Evolutionary conservation across 1,140 invertebrate genomes (phyloP), one percentile per base, ranked within the genome.

Genomic region (Patella vulgata): DNA sequence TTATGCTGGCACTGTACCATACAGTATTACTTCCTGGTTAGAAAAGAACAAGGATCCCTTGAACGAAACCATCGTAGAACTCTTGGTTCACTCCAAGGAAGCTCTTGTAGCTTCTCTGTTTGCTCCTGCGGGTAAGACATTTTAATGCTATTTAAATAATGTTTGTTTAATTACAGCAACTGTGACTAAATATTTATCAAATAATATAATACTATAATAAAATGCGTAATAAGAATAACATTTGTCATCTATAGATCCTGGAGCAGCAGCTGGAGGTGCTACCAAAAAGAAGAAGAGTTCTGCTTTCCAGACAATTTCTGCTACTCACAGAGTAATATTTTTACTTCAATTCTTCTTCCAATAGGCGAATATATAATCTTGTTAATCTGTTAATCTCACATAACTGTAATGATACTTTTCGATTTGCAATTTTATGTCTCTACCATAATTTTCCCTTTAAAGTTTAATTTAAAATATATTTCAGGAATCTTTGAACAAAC

Each of bases 31-130:
- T 30, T 92, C 97, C 75, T 99, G 97, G 97, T 83, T 99, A 23
- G 98, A 98, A 93, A 99, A 99, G 88, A 99, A 99, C 84, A 99
- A 98, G 96, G 97, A 99, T 82, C 97, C 97, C 0, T 94, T 97
- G 78, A 95, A 98, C 82, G 95, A 97, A 78, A 93, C 95, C 1
- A 93, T 84, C 6, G 75, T 82, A 0, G 70, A 73, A 43, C 62
- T 84, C 23, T 67, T 84, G 21, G 27, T 48, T 17, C 68, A 77
- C 42, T 81, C 80, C 48, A 82, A 82, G 68, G 81, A 84, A 60
- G 58, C 70, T 27, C 68, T 84, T n/a, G 79, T 82, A 4, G 42
- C 59, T 14, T 63, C 63, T 4, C 71, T 83, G 23, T 83, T 83
- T 56, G 67, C 68, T 25, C 47, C 71, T 19, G 66, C 46, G 50